Evolutionary conservation across 2,797 vertebrate genomes (phyloP), one percentile per base, ranked within the genome.

Genomic region (Schizopygopsis pylzovi): DNA sequence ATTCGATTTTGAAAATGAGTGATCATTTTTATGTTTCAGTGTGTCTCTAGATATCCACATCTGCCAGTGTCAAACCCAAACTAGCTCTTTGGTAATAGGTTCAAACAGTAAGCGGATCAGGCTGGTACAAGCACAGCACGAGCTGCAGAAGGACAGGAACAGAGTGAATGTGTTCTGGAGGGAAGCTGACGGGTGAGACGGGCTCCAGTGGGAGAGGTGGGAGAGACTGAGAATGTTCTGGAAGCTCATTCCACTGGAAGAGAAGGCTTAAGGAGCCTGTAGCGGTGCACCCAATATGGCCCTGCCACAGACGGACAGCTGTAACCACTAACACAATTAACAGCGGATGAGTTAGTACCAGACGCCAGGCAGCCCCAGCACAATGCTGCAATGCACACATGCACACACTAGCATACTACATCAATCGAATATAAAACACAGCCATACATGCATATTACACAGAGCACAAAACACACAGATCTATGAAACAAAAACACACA

Each of bases 291-390:
- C 92, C 97, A 98, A 98, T 98, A 97, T 98, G 97, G 94, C 93
- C 92, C 92, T 70, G 15, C 94, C 95, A 96, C 95, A 94, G 92
- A 92, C 94, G 95, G 96, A 97, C 96, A 98, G 97, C 97, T 98
- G 97, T 94, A 96, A 94, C 71, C 95, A 96, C 96, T 97, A 97
- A 97, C 96, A 97, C 95, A 97, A 97, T 98, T 98, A 97, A 97
- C 95, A 97, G 95, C 96, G 96, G 96, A 97, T 98, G 97, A 98
- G 95, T 98, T 97, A 97, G 95, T 98, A 97, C 97, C 97, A 98
- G 96, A 97, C 96, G 90, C 95, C 95, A 93, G 95, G 94, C 95
- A 96, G 92, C 56, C 61, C 20, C 63, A 88, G 56, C 63, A 82
- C 86, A 86, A 77, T 61, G 71, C 76, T 47, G 70, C 22, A 47